Conservation (phyloP, 1,140 invertebrate genomes). For the Lepidurus arcticus region DNA sequence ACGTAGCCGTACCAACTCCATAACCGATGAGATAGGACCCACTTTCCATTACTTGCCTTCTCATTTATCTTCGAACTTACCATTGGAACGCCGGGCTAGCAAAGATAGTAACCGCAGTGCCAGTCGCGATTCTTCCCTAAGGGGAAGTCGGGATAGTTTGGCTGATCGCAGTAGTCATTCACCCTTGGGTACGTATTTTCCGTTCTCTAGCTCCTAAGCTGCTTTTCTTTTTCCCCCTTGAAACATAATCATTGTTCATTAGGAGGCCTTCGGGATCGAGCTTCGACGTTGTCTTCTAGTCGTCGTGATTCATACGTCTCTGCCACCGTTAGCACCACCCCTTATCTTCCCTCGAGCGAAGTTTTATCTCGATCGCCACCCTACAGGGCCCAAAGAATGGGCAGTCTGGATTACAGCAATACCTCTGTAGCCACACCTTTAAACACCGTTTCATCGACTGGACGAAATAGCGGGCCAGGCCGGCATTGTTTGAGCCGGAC, state of each 20-base stretch:
- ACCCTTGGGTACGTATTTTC: neutral
- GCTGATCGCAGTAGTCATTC: constrained; percentile 9
- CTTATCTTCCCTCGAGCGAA: neutral
- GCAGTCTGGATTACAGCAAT: constrained; percentile 23
- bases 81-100: constrained; percentile 23
- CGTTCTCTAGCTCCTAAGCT: no score
- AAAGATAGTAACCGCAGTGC: constrained; percentile 32
- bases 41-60: neutral
- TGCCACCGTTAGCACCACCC: constrained; percentile 24
- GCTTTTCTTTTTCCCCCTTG: no score
- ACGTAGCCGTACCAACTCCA: constrained; percentile 30
- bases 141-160: constrained; percentile 31
- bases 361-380: constrained; percentile 3
- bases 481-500: constrained; percentile 32
- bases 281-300: constrained; percentile 18
- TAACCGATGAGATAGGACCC: constrained; percentile 28
- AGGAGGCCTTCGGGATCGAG: neutral
- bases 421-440: neutral
- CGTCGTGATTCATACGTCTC: constrained; percentile 10
- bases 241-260: neutral
- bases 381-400: neutral
- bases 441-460: constrained; percentile 11
- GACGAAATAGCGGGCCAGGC: constrained; percentile 4
- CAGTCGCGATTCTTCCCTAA: constrained; percentile 27
- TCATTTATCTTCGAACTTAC: neutral